phyloP scores from a whole-genome alignment of 2,113 vertebrate species.

The Campylomormyrus numenius region DNA sequence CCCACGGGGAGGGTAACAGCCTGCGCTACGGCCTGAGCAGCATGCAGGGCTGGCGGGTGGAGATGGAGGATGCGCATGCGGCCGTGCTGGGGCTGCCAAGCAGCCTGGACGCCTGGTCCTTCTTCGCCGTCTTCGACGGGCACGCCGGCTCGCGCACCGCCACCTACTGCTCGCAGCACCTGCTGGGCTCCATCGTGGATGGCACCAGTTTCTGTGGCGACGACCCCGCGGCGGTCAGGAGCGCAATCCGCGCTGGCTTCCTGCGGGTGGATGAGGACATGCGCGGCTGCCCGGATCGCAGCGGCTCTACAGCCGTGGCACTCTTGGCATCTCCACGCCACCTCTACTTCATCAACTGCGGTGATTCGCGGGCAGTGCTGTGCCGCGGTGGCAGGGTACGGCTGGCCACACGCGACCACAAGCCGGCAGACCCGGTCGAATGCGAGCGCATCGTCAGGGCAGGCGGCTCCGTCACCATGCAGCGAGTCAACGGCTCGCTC shows the following conservation, averaged over 20 bases:
- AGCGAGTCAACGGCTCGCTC: conserved; percentile 94
- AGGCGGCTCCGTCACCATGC: conserved; percentile 97
- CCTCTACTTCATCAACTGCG: conserved; percentile 98
- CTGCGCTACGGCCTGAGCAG: conserved; percentile 93
- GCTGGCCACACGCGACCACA: conserved; percentile 99
- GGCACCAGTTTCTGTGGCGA: conserved; percentile 77
- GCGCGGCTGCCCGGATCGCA: conserved; percentile 99
- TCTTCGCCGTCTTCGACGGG: conserved; percentile 97
- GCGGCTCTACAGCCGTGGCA: conserved; percentile 93
- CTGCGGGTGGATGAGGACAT: conserved; percentile 98
- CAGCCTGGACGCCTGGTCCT: conserved; percentile 94
- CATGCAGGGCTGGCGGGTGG: conserved; percentile 99
- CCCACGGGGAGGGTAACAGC: conserved; percentile 89
- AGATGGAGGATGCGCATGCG: conserved; percentile 99
- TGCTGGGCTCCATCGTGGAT: conserved; percentile 93
- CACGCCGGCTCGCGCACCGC: conserved; percentile 95
- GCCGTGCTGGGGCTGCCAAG: conserved; percentile 92
- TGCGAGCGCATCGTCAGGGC: conserved; percentile 97
- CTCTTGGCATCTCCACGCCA: conserved; percentile 89
- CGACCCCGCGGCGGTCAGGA: conserved; percentile 86
- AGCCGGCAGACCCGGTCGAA: conserved; percentile 94
- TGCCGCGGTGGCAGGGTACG: conserved; percentile 85
- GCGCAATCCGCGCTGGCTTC: conserved; percentile 93
- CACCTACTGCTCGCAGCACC: conserved; percentile 94
- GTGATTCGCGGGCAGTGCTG: conserved; percentile 91